phyloP scores from a whole-genome alignment of 1,140 invertebrate genomes.

The silkworm (Bombyx mori) region DNA sequence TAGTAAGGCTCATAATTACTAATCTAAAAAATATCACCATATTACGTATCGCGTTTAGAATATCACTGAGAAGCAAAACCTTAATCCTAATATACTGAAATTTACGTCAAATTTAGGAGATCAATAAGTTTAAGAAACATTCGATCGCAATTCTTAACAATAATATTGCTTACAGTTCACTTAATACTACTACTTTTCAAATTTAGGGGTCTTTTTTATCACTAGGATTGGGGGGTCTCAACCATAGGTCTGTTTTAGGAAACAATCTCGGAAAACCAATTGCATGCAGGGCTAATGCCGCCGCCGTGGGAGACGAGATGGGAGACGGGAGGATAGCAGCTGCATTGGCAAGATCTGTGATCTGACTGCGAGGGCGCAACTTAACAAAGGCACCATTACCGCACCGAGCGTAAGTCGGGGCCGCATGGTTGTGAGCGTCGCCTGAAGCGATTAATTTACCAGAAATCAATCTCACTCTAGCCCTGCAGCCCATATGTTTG shows the following conservation, averaged over 20 bases:
- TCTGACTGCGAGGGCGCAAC: slow-evolving; percentile 34
- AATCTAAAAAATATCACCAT: slow-evolving; percentile 56
- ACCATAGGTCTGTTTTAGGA: slow-evolving; percentile 57
- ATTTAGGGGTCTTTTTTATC: slow-evolving; percentile 37
- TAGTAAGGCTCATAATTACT: slow-evolving; percentile 54
- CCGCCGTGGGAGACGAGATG: slow-evolving; percentile 30
- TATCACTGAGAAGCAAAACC: slow-evolving; percentile 42
- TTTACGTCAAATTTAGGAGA: slow-evolving; percentile 52
- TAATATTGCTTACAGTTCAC: slow-evolving; percentile 9
- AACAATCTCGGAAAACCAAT: slow-evolving; percentile 51
- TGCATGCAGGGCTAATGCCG: slow-evolving; percentile 46
- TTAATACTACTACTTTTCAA: background rate
- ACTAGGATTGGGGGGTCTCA: slow-evolving; percentile 31
- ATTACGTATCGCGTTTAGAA: slow-evolving; percentile 61
- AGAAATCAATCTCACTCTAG: slow-evolving; percentile 43
- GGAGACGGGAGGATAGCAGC: slow-evolving; percentile 39
- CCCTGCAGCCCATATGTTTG: slow-evolving; percentile 60
- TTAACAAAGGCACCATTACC: slow-evolving; percentile 62
- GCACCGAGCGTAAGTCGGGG: slow-evolving; percentile 56
- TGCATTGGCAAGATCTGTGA: slow-evolving; percentile 11
- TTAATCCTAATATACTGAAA: slow-evolving; percentile 23
- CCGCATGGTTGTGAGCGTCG: slow-evolving; percentile 54
- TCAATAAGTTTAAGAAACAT: slow-evolving; percentile 44
- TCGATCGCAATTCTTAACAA: slow-evolving; percentile 19
- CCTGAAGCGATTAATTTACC: slow-evolving; percentile 50